Conservation (phyloP, 53 echinoderm and acorn worm genomes). For the Arbacia lixula region DNA sequence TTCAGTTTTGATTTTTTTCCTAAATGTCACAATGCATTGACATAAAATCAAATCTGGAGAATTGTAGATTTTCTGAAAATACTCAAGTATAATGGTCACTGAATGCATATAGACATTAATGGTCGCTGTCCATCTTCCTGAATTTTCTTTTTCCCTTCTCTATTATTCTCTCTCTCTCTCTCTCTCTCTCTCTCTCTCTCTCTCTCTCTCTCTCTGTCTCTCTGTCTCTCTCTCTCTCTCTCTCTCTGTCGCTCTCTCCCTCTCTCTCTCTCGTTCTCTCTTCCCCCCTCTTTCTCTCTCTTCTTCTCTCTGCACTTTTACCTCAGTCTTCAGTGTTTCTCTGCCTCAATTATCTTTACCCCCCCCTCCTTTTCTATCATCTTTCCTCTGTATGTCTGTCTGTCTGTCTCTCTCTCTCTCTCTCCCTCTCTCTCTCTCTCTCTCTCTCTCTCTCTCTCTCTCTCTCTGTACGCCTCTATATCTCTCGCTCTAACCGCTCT, state of each 20-base stretch:
- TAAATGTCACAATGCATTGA: too few species aligned
- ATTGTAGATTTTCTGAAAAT: too few species aligned
- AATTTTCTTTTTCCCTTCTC: background rate
- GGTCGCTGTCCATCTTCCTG: too few species aligned
- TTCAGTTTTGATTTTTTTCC: too few species aligned
- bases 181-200: background rate
- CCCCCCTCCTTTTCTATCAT: background rate
- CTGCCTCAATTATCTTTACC: background rate
- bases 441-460: background rate
- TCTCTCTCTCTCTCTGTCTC: background rate
- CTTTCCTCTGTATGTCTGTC: background rate
- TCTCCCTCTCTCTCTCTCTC: background rate
- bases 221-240: background rate
- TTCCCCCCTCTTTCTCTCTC: background rate
- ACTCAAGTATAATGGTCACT: too few species aligned
- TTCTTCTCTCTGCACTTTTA: background rate
- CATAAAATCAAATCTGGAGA: too few species aligned
- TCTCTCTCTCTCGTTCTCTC: background rate
- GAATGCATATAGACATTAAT: too few species aligned
- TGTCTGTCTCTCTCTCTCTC: background rate
- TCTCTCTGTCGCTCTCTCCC: background rate
- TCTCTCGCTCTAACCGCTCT: background rate
- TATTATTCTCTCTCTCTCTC: background rate
- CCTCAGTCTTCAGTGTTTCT: too few species aligned
- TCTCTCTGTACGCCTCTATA: background rate